Base-by-base conservation (phyloP, 2,888 invertebrate species). In the Diachrysia chrysitis region DNA sequence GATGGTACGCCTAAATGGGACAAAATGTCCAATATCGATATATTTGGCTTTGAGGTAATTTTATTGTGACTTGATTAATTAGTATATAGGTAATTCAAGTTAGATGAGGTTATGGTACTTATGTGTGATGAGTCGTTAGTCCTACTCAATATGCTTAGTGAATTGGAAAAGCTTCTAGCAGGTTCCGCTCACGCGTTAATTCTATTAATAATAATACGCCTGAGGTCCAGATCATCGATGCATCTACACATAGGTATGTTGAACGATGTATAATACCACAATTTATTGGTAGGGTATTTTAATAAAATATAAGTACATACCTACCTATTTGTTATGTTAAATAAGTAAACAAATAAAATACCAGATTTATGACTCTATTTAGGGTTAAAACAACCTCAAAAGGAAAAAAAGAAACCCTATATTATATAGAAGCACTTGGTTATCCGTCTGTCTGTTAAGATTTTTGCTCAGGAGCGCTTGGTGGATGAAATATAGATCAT, bases 1-100 rank as follows among this genome's bases (percentile, higher is more conserved):
- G 95, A 97, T 71, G 98, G 98, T 53, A 94, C 96, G 57, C 95
- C 97, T 1, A 97, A 97, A 85, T 99, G 99, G 99, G 98, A 99
- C 91, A 96, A 98, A 74, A 96, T 98, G 87, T 98, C 99, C 55
- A 99, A 99, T 89, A 98, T 99, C 51, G 97, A 99, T 89, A 97
- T 99, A 72, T 94, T 97, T 69, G 96, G 97, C 82, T 98, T 99
- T 89, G 99, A 99, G 97, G 98, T 98, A 89, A 93, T 14, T 54
- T 21, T 17, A 32, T 7, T 51, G 16, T n/a, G 21, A 51, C 48
- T 51, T 48, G 9, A 46, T n/a, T 35, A 37, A n/a, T n/a, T 6
- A n/a, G n/a, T 42, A 25, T 25, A 25, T n/a, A 25, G 2, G 42
- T 42, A n/a, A n/a, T 16, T 42, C 14, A 5, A 42, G 16, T 42